phyloP scores from a whole-genome alignment of 1,140 invertebrate species.

The Calephelis nemesis region DNA sequence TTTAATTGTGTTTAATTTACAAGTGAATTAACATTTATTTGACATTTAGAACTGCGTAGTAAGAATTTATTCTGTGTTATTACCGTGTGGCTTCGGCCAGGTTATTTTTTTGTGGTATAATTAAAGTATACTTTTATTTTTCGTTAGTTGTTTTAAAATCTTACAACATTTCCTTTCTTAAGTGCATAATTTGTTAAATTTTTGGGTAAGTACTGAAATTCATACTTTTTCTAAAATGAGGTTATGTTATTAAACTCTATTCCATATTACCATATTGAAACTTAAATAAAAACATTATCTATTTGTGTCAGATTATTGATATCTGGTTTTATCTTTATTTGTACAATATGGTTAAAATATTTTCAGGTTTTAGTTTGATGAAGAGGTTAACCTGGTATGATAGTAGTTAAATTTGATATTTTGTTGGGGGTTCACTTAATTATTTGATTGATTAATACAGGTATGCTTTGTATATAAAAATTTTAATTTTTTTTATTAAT shows the following conservation, averaged over 20 bases:
- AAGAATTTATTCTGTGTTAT: not conserved
- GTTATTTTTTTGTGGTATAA: not conserved
- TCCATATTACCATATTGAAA: conserved; percentile 11
- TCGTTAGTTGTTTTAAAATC: not conserved
- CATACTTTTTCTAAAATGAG: not conserved
- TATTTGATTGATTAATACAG: no score
- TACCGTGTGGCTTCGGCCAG: not conserved
- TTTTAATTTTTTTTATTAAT: no score
- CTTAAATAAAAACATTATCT: conserved; percentile 9
- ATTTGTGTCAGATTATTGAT: conserved; percentile 10
- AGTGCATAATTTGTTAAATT: no score
- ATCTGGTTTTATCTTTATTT: conserved; percentile 1
- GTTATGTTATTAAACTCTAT: conserved; percentile 14
- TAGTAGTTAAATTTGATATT: no score
- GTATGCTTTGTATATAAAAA: no score
- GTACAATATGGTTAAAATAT: conserved; percentile 3
- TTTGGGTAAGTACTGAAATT: no score
- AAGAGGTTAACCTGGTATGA: not conserved
- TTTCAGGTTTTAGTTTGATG: not conserved
- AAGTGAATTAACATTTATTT: not conserved
- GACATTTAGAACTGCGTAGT: not conserved
- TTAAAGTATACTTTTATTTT: no score
- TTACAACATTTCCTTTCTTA: not conserved
- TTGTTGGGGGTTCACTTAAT: no score
- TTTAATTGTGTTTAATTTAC: not conserved